Evolutionary conservation across 2,888 invertebrate species (phyloP).

Genomic region (Malachius bipustulatus): DNA sequence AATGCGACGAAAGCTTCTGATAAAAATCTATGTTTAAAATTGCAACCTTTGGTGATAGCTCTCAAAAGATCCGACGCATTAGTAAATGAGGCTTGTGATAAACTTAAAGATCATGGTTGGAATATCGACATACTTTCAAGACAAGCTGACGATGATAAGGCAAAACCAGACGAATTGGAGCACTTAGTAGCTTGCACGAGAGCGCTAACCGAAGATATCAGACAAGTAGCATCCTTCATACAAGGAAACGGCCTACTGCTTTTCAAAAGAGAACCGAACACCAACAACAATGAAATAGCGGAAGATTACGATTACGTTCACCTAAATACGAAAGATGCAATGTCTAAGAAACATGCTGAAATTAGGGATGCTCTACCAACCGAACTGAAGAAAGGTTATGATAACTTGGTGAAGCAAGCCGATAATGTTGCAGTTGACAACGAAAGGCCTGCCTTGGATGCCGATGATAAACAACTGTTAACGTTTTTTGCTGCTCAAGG

Average conservation of each 20-base stretch:
- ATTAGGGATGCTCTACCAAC: constrained; percentile 60
- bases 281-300: constrained; percentile 48
- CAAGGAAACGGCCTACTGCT: constrained; percentile 69
- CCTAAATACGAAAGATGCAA: constrained; percentile 62
- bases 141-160: constrained; percentile 32
- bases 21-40: constrained; percentile 56
- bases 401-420: constrained; percentile 61
- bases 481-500: constrained; percentile 82
- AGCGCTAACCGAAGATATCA: constrained; percentile 78
- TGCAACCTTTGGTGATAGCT: constrained; percentile 68
- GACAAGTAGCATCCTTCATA: constrained; percentile 82
- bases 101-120: constrained; percentile 69
- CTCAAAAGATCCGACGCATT: constrained; percentile 68
- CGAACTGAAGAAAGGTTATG: constrained; percentile 63
- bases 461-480: constrained; percentile 72
- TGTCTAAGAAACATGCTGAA: constrained; percentile 59
- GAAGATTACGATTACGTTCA: constrained; percentile 90
- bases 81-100: constrained; percentile 64
- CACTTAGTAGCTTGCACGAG: constrained; percentile 79
- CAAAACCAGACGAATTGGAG: constrained; percentile 72
- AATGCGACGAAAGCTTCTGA: constrained; percentile 75
- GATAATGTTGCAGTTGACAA: constrained; percentile 49
- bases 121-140: constrained; percentile 49
- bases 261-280: constrained; percentile 51
- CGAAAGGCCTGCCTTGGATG: constrained; percentile 44